Base-by-base conservation (phyloP, 37 sponge, comb jelly and placozoan genomes). In the Geodia barretti region DNA sequence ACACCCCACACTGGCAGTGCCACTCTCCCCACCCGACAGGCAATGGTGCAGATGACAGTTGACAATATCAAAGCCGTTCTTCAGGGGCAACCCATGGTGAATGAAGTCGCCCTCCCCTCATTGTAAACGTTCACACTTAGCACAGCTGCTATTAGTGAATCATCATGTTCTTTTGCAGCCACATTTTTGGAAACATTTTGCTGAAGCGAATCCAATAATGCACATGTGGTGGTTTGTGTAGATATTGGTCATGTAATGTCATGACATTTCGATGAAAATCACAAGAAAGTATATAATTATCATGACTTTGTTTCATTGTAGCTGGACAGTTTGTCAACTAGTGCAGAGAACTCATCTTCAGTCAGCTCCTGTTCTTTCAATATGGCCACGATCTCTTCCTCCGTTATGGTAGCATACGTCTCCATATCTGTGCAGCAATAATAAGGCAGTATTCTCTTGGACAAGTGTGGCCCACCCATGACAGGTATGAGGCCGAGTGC, bases 1-100 rank as follows among this genome's bases (percentile, higher is more conserved):
- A 96, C 95, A 0, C 97, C 97, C 0, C 97, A 96, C 79, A 80
- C 91, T 58, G 97, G 95, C 1, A 94, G 89, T 71, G 89, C 94
- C 3, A 92, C 94, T 1, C 38, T 84, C 14, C 78, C 82, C 32
- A 95, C 96, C 17, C 81, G 96, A 29, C 63, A 30, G 61, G 78
- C 60, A 26, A 92, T 95, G 94, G 72, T 86, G 54, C 69, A 87
- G 61, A 61, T 89, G 68, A 76, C 76, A 43, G 87, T 95, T 28
- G 78, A 68, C 32, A 95, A 95, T 47, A 80, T 95, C 9, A 26
- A 40, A 82, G 96, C 91, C 21, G 96, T 62, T 24, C 78, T 95
- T 0, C 72, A 75, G 20, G 87, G 87, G 24, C 74, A 87, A 31
- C 69, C 63, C 21, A 83, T 93, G 90, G 39, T 69, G 3, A 75